Base-by-base conservation (phyloP, 2,888 invertebrate species). In the Amphipoea oculea region DNA sequence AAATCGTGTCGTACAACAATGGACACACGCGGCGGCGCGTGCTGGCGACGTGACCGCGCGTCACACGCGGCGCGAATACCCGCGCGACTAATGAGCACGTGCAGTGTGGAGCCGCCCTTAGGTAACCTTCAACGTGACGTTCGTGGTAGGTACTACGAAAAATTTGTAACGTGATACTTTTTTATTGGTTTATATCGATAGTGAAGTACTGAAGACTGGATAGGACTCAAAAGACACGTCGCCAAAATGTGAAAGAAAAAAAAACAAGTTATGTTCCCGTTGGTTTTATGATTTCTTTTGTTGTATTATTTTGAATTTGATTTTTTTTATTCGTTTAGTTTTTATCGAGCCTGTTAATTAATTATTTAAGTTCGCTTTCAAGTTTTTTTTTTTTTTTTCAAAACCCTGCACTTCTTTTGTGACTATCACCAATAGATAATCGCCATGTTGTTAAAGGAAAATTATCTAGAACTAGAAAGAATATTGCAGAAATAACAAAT, bases 11-110 rank as follows among this genome's bases (percentile, higher is more conserved):
- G 90, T 89, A 54, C 11, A 54, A 86, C 89, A 93, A 85, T 89
- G 95, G 90, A 91, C 14, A 71, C 78, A 73, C 80, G 82, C 76
- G 68, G 66, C 90, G 95, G 95, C 96, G 96, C 96, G 96, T 96
- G 96, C 96, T 92, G 65, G 87, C 90, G 94, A 96, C 96, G 96
- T 96, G 96, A 95, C 94, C 90, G 90, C 89, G 81, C 90, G 90
- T 88, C 90, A 91, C 95, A 94, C 96, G 95, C 95, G 95, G 90
- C 90, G 92, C 93, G 96, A 95, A 96, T 96, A 95, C 91, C 91
- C 92, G 91, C 92, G 90, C 87, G 82, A 57, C 85, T 95, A 96
- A 96, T 96, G 96, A 96, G 94, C 94, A 94, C 94, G 94, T 95
- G 87, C 87, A 87, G 82, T 88, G 92, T 92, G 92, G 84, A 92